Evolutionary conservation across 2,113 vertebrate genomes (phyloP).

Genomic region (Hyaena hyaena): DNA sequence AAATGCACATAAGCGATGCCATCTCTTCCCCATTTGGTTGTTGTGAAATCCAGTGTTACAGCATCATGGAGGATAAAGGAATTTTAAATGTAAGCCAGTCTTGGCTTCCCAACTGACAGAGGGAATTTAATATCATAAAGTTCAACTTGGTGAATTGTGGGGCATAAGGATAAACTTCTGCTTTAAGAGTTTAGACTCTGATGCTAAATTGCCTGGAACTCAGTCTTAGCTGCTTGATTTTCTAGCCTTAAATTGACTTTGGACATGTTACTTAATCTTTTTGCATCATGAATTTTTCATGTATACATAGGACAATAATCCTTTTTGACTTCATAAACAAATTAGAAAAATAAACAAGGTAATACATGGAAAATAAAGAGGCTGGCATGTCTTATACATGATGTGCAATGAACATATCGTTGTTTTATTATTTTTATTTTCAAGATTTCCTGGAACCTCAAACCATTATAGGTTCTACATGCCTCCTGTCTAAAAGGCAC

Average conservation of each 20-base stretch:
- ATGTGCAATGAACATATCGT: background rate
- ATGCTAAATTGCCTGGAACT: background rate
- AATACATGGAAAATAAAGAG: background rate
- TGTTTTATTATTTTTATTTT: background rate
- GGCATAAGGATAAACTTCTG: background rate
- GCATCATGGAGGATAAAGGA: background rate
- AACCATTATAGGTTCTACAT: background rate
- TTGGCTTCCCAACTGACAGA: background rate
- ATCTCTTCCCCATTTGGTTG: background rate
- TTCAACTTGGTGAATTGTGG: background rate
- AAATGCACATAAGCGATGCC: background rate
- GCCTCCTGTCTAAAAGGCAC: background rate
- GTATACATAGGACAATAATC: background rate
- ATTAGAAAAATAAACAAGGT: background rate
- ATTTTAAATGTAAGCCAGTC: background rate
- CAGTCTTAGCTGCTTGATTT: slow-evolving; percentile 1
- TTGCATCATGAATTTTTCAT: background rate
- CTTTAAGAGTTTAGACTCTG: background rate
- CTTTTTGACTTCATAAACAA: background rate
- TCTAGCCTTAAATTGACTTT: slow-evolving; percentile 19
- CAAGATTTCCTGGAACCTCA: background rate
- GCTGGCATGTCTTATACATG: background rate
- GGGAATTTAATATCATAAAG: background rate
- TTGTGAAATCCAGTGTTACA: background rate
- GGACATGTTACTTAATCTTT: background rate